phyloP scores from a whole-genome alignment of 2,113 vertebrate genomes.

The Sardina pilchardus region DNA sequence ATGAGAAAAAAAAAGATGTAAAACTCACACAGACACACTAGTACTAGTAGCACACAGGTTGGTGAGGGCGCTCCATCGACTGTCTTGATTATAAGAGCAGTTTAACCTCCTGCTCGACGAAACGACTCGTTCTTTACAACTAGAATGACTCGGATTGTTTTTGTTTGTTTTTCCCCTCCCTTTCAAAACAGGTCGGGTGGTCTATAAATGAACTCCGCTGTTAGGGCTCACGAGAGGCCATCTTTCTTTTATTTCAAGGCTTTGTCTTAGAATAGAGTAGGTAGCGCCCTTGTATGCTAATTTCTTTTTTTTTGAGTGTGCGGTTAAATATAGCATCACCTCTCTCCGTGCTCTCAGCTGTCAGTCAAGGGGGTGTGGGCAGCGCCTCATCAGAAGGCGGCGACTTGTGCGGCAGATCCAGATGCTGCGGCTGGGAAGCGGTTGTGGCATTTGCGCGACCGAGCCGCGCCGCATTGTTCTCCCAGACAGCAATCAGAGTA shows the following conservation, averaged over 20 bases:
- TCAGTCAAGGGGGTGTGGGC: constrained; percentile 48
- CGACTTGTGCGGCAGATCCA: constrained; percentile 37
- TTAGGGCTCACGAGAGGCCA: neutral
- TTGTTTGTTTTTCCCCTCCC: neutral
- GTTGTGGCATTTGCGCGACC: neutral
- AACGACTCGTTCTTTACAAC: neutral
- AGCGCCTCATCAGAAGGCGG: constrained; percentile 32
- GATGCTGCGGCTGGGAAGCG: neutral
- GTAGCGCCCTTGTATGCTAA: neutral
- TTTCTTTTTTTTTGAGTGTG: neutral
- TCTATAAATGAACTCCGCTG: neutral
- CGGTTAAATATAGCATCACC: constrained; percentile 32
- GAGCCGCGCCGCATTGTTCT: neutral
- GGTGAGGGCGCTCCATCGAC: neutral
- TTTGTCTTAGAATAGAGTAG: neutral
- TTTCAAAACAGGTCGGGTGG: neutral
- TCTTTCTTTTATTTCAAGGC: neutral
- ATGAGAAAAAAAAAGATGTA: neutral
- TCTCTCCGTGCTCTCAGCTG: constrained; percentile 40
- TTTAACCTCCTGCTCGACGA: neutral
- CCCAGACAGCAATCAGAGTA: constrained; percentile 14
- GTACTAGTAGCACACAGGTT: neutral
- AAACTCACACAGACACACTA: neutral
- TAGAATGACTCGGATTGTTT: neutral
- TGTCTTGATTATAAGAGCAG: neutral